Evolutionary conservation across 2,113 vertebrate genomes (phyloP), one percentile per base, ranked within the genome.

Genomic region (Pyrgilauda ruficollis): DNA sequence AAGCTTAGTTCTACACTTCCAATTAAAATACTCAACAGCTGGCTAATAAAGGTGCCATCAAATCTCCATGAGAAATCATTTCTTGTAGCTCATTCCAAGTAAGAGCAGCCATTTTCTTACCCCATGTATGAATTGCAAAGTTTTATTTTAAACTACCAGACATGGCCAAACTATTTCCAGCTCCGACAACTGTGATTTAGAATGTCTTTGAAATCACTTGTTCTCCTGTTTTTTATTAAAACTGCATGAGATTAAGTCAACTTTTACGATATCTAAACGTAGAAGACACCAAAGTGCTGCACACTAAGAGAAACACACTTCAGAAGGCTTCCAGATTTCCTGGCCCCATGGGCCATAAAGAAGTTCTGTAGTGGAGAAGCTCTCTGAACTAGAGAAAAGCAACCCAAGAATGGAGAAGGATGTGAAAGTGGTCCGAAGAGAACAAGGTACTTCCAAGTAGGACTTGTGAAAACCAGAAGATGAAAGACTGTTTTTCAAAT

Each of bases 1-100:
- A 97, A 97, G 78, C 76, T 93, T 81, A 93, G 84, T 92, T 94
- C 94, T 92, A 63, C 78, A 91, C 85, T 95, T 87, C 69, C 86
- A 85, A 35, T 53, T 61, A 24, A 68, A 81, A 91, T n/a, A 82
- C 43, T 46, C 43, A 87, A 53, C n/a, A 84, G 27, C n/a, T 50
- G 35, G 27, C 56, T 67, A 78, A 78, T 21, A 27, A 59, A 83
- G 33, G 14, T 67, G 44, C 33, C 10, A 11, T 66, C 43, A 67
- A 77, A 74, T 21, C 52, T 80, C 84, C 50, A 33, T 2, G 13
- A 94, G 59, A 69, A 76, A 46, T 67, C 33, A n/a, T 33, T 52
- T 69, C 59, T 19, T 46, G 43, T 37, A 87, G 87, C 63, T 84
- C 46, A 37, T 35, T 39, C 50, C 1, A 2, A 39, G 0, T 19